Evolutionary conservation across 2,797 vertebrate species (phyloP).

Genomic region (Trachops cirrhosus): DNA sequence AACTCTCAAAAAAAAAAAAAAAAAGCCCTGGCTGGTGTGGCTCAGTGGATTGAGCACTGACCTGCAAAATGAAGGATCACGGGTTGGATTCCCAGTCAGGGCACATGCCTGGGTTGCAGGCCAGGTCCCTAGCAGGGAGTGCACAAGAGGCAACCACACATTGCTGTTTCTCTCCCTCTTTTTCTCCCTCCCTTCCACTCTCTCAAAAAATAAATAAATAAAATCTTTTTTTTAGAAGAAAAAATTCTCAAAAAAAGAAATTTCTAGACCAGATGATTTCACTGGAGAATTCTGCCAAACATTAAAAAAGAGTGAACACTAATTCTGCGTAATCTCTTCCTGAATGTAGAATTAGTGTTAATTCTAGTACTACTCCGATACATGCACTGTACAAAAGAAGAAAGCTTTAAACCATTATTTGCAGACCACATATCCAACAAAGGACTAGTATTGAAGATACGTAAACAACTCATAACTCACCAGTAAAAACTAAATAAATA

Average conservation of each 20-base stretch:
- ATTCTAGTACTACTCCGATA: background rate
- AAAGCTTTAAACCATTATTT: background rate
- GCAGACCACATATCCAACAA: background rate
- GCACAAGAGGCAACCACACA: too few relatives aligned
- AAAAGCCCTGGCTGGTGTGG: background rate
- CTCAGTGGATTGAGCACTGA: too few relatives aligned
- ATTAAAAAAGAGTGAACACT: background rate
- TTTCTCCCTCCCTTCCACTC: too few relatives aligned
- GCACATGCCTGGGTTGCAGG: too few relatives aligned
- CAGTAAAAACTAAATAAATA: background rate
- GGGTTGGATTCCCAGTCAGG: too few relatives aligned
- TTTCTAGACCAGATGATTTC: background rate
- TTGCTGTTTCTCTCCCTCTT: too few relatives aligned
- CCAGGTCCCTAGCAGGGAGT: too few relatives aligned
- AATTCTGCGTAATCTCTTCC: background rate
- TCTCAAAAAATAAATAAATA: too few relatives aligned
- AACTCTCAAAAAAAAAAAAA: background rate
- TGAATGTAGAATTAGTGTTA: background rate
- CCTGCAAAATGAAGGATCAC: too few relatives aligned
- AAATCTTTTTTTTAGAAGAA: too few relatives aligned
- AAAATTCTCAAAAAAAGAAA: background rate
- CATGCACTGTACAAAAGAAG: background rate
- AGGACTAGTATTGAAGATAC: background rate
- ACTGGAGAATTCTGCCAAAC: background rate
- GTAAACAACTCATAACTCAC: background rate